These are phyloP conservation scores for Drymodes brunneopygia DNA, from an alignment of 2,113 vertebrate genomes.

Conservation along the genomic window DNA sequence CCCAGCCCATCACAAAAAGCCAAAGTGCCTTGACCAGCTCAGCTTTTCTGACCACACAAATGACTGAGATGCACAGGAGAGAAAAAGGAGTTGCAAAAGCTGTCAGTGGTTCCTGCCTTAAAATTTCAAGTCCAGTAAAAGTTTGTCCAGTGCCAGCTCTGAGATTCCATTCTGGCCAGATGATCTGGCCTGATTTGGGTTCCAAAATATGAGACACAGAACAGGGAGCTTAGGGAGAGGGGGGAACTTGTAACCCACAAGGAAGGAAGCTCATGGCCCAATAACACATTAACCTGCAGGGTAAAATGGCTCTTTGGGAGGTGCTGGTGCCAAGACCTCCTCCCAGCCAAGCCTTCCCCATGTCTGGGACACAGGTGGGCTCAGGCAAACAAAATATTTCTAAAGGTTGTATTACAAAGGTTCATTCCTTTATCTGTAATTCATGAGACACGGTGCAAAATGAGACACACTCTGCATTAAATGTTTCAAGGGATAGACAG, in stretches of 20 bases:
- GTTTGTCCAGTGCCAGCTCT: neutral
- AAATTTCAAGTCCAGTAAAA: neutral
- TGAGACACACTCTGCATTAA: accelerated
- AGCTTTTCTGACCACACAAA: neutral
- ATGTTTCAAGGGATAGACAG: neutral
- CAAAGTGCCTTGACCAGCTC: neutral
- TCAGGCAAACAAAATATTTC: neutral
- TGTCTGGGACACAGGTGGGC: neutral
- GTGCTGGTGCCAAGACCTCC: neutral
- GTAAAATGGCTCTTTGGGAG: neutral
- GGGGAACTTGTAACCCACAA: neutral
- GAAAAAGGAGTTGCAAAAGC: neutral
- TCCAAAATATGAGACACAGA: neutral
- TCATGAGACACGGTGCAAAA: accelerated
- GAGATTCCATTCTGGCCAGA: neutral
- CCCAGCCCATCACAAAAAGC: neutral
- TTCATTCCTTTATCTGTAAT: neutral
- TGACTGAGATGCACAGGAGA: neutral
- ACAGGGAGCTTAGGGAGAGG: neutral
- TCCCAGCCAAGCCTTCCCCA: accelerated
- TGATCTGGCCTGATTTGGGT: neutral
- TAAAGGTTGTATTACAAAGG: neutral
- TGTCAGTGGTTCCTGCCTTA: neutral
- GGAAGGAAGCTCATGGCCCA: neutral
- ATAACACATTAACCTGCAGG: neutral